phyloP scores from a whole-genome alignment of 1,140 invertebrate genomes.

The Aphaenogaster floridana region DNA sequence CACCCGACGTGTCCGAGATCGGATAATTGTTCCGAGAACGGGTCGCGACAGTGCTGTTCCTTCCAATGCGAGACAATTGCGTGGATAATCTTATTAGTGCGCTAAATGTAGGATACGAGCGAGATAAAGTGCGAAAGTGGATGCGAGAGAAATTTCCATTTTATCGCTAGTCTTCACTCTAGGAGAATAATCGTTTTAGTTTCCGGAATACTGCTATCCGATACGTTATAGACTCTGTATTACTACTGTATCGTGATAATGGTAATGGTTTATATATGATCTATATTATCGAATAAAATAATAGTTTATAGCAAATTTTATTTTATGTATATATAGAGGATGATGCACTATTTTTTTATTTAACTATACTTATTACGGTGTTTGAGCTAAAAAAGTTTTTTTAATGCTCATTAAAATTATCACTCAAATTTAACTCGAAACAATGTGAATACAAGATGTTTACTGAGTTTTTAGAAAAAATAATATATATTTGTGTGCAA shows the following conservation, averaged over 20 bases:
- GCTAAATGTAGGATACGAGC: background rate
- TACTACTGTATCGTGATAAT: no score
- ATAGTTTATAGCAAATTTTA: background rate
- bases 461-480: background rate
- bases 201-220: background rate
- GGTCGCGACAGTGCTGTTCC: background rate
- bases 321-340: background rate
- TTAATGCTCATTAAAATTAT: background rate
- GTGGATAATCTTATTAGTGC: conserved; percentile 22
- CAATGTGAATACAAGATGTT: background rate
- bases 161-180: background rate
- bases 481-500: no score
- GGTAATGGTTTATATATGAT: no score
- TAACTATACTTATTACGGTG: background rate
- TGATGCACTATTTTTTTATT: background rate
- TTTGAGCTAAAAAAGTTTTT: background rate
- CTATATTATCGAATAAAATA: no score
- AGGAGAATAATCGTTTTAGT: background rate
- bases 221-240: background rate
- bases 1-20: conserved; percentile 9
- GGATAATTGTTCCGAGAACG: conserved; percentile 52
- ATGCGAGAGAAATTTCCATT: conserved; percentile 4
- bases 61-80: background rate
- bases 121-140: conserved; percentile 2
- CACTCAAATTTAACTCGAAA: background rate